A percentile compares a stretch with the other conserved stretches of the same genome.
Conservation (phyloP, 1,140 invertebrate species). For the Globodera rostochiensis region DNA sequence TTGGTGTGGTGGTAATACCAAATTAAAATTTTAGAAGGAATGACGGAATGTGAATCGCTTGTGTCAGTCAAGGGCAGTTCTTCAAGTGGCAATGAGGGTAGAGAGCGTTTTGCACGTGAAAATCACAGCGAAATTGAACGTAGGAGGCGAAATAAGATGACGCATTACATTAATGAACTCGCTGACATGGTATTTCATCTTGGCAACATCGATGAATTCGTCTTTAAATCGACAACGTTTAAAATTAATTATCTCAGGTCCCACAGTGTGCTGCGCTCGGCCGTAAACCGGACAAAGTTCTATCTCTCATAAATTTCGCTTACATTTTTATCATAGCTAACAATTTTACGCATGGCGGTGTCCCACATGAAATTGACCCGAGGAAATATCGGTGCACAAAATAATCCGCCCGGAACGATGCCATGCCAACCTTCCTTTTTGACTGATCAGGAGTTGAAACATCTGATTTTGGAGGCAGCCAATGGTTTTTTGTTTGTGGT, state of each 20-base stretch:
- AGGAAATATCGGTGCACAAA: not conserved
- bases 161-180: slow-evolving; percentile 97
- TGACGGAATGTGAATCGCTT: not conserved
- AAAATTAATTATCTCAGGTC: slow-evolving; percentile 66
- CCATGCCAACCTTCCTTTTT: slow-evolving; percentile 97
- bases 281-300: slow-evolving; percentile 76
- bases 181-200: slow-evolving; percentile 82
- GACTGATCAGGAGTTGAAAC: slow-evolving; percentile 97
- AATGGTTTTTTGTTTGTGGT: slow-evolving; percentile 99
- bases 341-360: slow-evolving; percentile 97
- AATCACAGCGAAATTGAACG: slow-evolving; percentile 99
- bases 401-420: slow-evolving; percentile 72
- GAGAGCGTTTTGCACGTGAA: slow-evolving; percentile 73
- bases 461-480: slow-evolving; percentile 95
- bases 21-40: not conserved
- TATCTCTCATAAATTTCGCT: not conserved
- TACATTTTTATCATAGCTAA: slow-evolving; percentile 73
- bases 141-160: slow-evolving; percentile 98
- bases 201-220: no score
- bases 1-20: no score
- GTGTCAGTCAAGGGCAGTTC: not conserved
- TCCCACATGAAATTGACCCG: slow-evolving; percentile 90
- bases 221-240: not conserved
- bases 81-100: slow-evolving; percentile 10
- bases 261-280: slow-evolving; percentile 89